phyloP scores from a whole-genome alignment of 2,113 vertebrate genomes.

The Mesembrinibis cayennensis region DNA sequence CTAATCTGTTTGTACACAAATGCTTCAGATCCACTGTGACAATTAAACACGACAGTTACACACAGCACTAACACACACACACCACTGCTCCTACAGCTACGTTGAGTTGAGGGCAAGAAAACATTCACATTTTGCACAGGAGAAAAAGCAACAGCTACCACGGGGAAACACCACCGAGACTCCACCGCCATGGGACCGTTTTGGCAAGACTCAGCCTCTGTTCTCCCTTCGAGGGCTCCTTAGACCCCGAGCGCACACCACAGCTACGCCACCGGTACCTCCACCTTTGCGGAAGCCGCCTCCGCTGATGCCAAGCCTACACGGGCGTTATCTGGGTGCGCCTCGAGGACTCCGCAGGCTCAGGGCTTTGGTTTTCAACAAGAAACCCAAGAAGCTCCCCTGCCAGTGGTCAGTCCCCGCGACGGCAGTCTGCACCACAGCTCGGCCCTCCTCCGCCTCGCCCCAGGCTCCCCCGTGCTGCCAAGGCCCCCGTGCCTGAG shows the following conservation, averaged over 20 bases:
- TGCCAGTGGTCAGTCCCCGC: not conserved
- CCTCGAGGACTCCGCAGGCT: not conserved
- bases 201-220: not conserved
- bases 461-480: not conserved
- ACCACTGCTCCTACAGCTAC: not conserved
- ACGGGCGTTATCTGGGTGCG: fast-evolving
- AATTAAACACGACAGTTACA: not conserved
- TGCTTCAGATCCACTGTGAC: not conserved
- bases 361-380: not conserved
- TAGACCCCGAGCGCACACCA: fast-evolving
- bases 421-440: not conserved
- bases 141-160: not conserved
- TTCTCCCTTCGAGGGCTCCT: not conserved
- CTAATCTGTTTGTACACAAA: not conserved
- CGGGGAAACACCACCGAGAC: fast-evolving
- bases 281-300: not conserved
- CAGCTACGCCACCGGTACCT: fast-evolving
- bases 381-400: not conserved
- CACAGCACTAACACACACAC: not conserved
- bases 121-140: not conserved
- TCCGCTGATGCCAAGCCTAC: fast-evolving
- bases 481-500: not conserved
- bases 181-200: fast-evolving
- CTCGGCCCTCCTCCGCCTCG: not conserved
- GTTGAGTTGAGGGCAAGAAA: not conserved